Percentiles rank a stretch among this genome's conserved stretches.
phyloP scores from a whole-genome alignment of 2,113 vertebrate species.

The Cettia cetti region DNA sequence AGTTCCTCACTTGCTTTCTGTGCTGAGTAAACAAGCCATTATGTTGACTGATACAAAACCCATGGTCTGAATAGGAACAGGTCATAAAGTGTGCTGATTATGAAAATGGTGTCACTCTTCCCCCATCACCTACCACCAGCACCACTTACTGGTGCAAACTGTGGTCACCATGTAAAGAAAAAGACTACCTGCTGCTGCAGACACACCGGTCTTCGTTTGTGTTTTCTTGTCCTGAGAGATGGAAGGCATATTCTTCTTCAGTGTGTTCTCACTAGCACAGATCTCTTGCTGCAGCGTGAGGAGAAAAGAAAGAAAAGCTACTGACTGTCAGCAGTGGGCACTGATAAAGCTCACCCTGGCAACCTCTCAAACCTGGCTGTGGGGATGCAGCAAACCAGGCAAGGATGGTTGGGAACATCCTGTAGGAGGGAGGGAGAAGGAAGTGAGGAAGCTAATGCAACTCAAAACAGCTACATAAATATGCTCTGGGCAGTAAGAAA shows the following conservation, averaged over 20 bases:
- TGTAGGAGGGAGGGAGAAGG: neutral
- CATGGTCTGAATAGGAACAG: neutral
- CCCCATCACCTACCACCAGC: neutral
- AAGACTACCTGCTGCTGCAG: conserved; percentile 73
- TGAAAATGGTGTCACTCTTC: neutral
- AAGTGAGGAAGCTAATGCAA: neutral
- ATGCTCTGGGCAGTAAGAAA: neutral
- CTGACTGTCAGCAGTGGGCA: neutral
- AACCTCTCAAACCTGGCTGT: neutral
- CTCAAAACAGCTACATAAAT: neutral
- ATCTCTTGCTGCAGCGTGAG: conserved; percentile 11
- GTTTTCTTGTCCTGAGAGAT: conserved; percentile 51
- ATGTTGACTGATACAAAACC: neutral
- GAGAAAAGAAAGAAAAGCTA: conserved; percentile 23
- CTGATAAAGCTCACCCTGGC: neutral
- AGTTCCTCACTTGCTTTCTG: neutral
- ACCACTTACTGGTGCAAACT: neutral
- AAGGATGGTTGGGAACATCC: neutral
- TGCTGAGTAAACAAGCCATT: neutral
- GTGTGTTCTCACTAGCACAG: conserved; percentile 27
- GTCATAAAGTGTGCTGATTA: neutral
- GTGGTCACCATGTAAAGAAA: neutral
- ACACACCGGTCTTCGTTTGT: neutral
- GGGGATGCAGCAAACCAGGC: neutral
- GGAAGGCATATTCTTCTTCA: conserved; percentile 46